These are phyloP conservation scores for Meghimatium bilineatum DNA, from an alignment of 2,888 invertebrate species.

Conservation along the genomic window DNA sequence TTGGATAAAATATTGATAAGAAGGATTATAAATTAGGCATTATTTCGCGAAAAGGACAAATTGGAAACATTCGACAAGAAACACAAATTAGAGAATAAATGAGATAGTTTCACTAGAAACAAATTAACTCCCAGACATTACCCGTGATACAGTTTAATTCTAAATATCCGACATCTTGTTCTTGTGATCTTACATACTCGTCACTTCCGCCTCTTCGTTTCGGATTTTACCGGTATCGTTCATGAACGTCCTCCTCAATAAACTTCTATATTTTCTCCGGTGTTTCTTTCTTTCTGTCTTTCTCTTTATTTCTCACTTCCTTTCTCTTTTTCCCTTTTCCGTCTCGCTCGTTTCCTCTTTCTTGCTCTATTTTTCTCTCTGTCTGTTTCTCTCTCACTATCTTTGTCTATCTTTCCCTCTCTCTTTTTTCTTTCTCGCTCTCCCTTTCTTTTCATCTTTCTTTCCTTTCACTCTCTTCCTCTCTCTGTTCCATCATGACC, in stretches of 20 bases:
- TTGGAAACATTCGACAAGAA: no score
- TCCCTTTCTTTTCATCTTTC: background rate
- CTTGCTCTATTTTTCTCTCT: background rate
- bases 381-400: background rate
- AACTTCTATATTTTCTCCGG: background rate
- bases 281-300: background rate
- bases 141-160: no score
- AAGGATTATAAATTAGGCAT: no score
- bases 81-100: no score
- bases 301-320: background rate
- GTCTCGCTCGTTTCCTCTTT: background rate
- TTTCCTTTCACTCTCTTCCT: background rate
- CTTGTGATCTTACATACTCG: background rate
- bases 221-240: background rate
- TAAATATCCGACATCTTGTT: no score
- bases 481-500: background rate
- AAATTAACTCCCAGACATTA: no score
- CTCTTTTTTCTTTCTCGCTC: background rate
- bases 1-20: no score
- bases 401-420: conserved; percentile 11
- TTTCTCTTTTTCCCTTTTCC: background rate
- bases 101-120: no score
- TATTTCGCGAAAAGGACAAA: no score
- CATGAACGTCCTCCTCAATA: background rate
- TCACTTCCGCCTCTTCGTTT: background rate